These are phyloP conservation scores for Nephila pilipes DNA, from an alignment of 1,140 invertebrate genomes.

Conservation along the genomic window DNA sequence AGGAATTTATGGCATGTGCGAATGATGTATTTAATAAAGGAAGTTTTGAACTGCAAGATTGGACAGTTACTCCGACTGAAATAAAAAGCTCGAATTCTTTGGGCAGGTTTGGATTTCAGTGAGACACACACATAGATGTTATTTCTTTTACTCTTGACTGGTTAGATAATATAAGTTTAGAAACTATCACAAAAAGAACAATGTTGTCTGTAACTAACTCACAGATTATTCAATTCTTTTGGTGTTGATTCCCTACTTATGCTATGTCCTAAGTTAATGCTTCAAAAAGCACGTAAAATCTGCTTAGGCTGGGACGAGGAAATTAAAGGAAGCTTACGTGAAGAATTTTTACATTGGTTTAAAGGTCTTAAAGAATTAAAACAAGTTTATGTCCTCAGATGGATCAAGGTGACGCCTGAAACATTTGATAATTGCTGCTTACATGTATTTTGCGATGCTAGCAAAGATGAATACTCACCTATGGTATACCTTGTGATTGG, in stretches of 20 bases:
- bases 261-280: conserved; percentile 45
- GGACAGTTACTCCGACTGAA: background rate
- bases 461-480: background rate
- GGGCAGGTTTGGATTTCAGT: no score
- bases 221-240: conserved; percentile 7
- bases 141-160: no score
- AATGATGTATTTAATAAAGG: conserved; percentile 36
- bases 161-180: no score
- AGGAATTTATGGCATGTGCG: no score
- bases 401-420: no score
- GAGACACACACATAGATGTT: no score
- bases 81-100: background rate
- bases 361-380: background rate
- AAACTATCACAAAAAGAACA: no score
- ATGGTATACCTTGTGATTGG: background rate
- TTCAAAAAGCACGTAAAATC: background rate
- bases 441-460: no score
- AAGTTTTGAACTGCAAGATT: conserved; percentile 19
- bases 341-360: conserved; percentile 66
- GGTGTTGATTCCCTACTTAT: conserved; percentile 34
- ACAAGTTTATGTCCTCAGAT: background rate
- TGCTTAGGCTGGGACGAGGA: conserved; percentile 26
- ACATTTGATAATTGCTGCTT: no score
- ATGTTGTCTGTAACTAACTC: no score
- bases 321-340: no score